Evolutionary conservation across 2,888 invertebrate genomes (phyloP).

Genomic region (Trissonchulus latispiculum): DNA sequence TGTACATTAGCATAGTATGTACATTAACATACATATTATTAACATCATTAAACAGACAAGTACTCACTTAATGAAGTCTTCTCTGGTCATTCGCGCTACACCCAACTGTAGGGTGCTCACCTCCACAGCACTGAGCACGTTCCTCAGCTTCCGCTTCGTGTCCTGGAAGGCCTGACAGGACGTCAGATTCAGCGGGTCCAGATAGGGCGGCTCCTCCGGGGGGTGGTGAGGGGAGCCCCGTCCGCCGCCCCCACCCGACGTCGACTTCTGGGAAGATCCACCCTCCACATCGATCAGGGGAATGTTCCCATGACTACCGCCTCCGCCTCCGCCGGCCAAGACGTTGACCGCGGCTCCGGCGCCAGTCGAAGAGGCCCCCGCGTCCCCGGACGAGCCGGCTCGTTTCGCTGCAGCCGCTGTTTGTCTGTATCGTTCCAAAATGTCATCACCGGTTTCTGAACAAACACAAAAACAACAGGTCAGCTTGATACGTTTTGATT

Average conservation of each 20-base stretch:
- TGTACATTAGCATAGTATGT: too few relatives aligned
- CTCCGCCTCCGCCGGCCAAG: too few relatives aligned
- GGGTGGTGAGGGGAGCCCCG: constrained; percentile 3
- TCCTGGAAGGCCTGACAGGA: constrained; percentile 57
- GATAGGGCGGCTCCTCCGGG: constrained; percentile 21
- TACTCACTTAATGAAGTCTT: too few relatives aligned
- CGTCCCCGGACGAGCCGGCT: neutral
- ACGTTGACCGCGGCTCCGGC: too few relatives aligned
- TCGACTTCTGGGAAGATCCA: neutral
- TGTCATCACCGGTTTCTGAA: constrained; percentile 81
- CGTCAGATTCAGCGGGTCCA: constrained; percentile 54
- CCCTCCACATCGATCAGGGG: neutral
- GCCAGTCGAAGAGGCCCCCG: too few relatives aligned
- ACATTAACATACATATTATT: too few relatives aligned
- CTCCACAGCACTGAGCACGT: constrained; percentile 79
- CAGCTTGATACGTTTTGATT: too few relatives aligned
- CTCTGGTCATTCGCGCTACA: neutral
- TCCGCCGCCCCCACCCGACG: constrained; percentile 11
- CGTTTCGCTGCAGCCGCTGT: neutral
- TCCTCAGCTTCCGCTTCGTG: constrained; percentile 74
- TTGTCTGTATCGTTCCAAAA: constrained; percentile 77
- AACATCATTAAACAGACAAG: too few relatives aligned
- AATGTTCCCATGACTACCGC: too few relatives aligned
- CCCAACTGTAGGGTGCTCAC: constrained; percentile 32
- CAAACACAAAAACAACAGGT: too few relatives aligned